Conservation (phyloP, 2,888 invertebrate genomes). For the Agrochola litura region DNA sequence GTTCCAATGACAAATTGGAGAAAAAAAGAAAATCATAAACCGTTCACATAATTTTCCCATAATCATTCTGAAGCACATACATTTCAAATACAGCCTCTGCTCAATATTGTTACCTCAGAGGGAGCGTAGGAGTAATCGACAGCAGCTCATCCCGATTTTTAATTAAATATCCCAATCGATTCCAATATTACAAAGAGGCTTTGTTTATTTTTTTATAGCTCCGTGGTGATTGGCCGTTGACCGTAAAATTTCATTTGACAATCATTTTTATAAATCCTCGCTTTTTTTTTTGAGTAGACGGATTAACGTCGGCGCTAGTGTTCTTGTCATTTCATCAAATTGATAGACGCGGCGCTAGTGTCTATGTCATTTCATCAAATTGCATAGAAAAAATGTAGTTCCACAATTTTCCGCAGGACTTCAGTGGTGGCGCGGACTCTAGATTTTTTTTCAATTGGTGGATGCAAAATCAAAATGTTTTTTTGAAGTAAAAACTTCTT, state of each 20-base stretch:
- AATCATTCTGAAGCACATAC: conserved; percentile 31
- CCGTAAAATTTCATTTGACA: conserved; percentile 55
- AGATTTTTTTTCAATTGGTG: neutral
- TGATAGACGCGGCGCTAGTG: no score
- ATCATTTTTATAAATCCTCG: conserved; percentile 35
- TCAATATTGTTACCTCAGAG: conserved; percentile 35
- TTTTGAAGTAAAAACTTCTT: neutral
- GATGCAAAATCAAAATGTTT: neutral
- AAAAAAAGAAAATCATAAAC: conserved; percentile 22
- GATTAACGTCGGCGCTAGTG: neutral
- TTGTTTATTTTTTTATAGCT: conserved; percentile 68
- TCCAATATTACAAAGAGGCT: conserved; percentile 65
- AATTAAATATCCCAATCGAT: conserved; percentile 75
- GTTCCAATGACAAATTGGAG: conserved; percentile 6
- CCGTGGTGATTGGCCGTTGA: conserved; percentile 36
- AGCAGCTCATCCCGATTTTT: conserved; percentile 67
- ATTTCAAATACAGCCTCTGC: conserved; percentile 40
- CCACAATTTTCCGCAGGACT: no score
- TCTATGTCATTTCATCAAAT: no score
- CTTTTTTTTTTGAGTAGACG: conserved; percentile 11
- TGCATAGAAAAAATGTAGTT: no score
- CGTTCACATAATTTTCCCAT: conserved; percentile 6
- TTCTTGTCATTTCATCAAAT: no score
- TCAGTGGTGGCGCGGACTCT: no score
- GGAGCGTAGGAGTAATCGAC: conserved; percentile 54